Conservation (phyloP, 2,888 invertebrate genomes). For the Pseudococcus jackbeardsleyi region DNA sequence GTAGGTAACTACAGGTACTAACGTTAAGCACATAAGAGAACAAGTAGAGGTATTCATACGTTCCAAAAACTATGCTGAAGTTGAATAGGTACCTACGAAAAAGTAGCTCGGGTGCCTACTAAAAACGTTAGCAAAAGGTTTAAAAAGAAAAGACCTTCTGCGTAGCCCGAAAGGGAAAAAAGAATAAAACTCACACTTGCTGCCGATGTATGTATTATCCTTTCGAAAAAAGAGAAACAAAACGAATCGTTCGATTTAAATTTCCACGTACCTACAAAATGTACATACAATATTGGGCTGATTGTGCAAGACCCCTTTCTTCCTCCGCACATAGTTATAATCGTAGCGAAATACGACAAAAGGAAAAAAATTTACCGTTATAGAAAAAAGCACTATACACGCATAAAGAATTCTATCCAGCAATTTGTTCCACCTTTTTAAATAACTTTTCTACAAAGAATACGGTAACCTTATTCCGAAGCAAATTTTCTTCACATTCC, state of each 20-base stretch:
- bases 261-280: not conserved
- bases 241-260: not conserved
- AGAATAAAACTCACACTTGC: no score
- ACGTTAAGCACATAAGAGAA: no score
- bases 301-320: no score
- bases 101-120: no score
- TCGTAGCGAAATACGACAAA: not conserved
- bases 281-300: not conserved
- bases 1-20: no score
- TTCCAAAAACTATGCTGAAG: no score
- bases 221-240: not conserved
- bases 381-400: not conserved
- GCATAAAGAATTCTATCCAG: not conserved
- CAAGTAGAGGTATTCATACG: no score
- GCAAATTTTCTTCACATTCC: slow-evolving; percentile 22
- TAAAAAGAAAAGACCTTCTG: no score
- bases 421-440: slow-evolving; percentile 22
- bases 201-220: no score
- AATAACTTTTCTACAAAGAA: slow-evolving; percentile 22
- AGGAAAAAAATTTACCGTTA: not conserved
- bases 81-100: no score
- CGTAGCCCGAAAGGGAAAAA: no score
- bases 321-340: not conserved
- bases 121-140: no score
- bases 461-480: slow-evolving; percentile 22